A percentile compares a stretch with the other conserved stretches of the same genome.
Evolutionary conservation across 1,140 invertebrate species (phyloP).

Genomic region (Trichonephila clavipes): DNA sequence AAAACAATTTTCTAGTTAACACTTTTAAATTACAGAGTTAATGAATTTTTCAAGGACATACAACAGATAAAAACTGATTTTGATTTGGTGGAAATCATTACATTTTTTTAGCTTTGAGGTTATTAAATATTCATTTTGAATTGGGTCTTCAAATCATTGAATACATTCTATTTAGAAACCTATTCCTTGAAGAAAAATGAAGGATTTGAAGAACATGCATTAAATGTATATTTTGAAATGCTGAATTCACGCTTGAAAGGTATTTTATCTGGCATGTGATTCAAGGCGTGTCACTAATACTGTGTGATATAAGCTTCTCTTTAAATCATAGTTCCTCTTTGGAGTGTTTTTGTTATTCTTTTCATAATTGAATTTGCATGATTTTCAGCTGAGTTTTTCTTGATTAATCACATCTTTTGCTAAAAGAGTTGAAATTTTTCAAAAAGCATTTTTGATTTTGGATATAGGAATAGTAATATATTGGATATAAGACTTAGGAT

Average conservation of each 20-base stretch:
- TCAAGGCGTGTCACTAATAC: background rate
- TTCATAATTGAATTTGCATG: too few relatives aligned
- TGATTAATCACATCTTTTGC: too few relatives aligned
- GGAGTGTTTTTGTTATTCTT: background rate
- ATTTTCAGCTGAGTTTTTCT: too few relatives aligned
- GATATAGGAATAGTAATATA: too few relatives aligned
- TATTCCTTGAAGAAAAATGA: background rate
- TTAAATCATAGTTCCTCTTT: background rate
- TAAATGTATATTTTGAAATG: conserved; percentile 69
- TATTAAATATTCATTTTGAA: too few relatives aligned
- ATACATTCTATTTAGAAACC: conserved; percentile 30
- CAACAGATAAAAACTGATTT: too few relatives aligned
- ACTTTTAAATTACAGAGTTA: background rate
- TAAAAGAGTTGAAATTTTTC: too few relatives aligned
- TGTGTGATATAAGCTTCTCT: conserved; percentile 1
- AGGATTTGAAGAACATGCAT: conserved; percentile 15
- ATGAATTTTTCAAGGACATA: background rate
- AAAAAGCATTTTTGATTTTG: too few relatives aligned
- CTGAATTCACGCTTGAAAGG: conserved; percentile 41
- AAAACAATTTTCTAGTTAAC: background rate
- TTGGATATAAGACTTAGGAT: too few relatives aligned
- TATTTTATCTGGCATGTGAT: conserved; percentile 82
- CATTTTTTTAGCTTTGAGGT: too few relatives aligned
- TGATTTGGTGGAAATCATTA: too few relatives aligned
- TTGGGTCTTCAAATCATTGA: background rate